Evolutionary conservation across 2,797 vertebrate species (phyloP).

Genomic region (Rousettus madagascariensis): DNA sequence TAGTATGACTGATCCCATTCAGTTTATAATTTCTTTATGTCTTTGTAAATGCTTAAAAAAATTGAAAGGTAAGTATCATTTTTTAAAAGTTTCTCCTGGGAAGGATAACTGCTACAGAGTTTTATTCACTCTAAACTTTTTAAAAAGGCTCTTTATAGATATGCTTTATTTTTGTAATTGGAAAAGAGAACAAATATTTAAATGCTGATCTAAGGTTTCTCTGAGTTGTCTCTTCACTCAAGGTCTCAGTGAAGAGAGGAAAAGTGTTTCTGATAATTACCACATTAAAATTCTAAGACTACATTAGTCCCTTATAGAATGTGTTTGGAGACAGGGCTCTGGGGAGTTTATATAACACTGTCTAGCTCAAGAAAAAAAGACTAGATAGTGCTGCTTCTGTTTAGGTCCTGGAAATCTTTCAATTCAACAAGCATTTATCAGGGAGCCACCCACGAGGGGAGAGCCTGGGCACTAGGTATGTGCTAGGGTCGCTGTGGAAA

Average conservation of each 20-base stretch:
- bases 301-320: background rate
- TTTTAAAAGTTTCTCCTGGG: background rate
- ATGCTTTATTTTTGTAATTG: slow-evolving; percentile 21
- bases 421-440: background rate
- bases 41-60: background rate
- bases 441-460: background rate
- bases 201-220: background rate
- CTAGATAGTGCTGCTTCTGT: slow-evolving; percentile 4
- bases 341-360: background rate
- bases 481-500: background rate
- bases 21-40: background rate
- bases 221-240: background rate
- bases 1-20: too few relatives aligned
- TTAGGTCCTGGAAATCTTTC: background rate
- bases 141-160: background rate
- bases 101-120: background rate
- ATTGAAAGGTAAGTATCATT: background rate
- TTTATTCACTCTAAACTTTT: background rate
- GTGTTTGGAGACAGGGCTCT: background rate
- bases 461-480: background rate
- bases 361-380: background rate
- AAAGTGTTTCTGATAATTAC: background rate
- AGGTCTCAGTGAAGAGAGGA: background rate
- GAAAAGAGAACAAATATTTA: slow-evolving; percentile 40
- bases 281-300: background rate